phyloP scores from a whole-genome alignment of 2,888 invertebrate species.

The Xestoiulus laeticollis region DNA sequence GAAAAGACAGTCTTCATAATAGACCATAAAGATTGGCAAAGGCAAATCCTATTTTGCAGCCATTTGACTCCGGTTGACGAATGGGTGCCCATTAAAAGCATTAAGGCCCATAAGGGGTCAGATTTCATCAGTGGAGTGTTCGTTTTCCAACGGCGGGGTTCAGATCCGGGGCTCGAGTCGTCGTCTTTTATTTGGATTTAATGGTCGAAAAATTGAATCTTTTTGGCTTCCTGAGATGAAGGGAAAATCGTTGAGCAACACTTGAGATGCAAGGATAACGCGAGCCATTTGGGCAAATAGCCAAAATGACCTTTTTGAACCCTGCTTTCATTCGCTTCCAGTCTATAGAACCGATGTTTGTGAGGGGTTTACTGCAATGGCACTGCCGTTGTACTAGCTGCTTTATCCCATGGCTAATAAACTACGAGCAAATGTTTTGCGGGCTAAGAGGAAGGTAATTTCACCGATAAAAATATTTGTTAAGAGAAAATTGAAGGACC shows the following conservation, averaged over 20 bases:
- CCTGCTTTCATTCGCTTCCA: constrained; percentile 11
- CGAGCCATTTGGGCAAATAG: constrained; percentile 17
- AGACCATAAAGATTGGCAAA: constrained; percentile 15
- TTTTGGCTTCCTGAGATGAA: constrained; percentile 26
- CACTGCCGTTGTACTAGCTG: neutral
- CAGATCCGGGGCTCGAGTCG: constrained; percentile 1
- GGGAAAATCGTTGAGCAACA: constrained; percentile 26
- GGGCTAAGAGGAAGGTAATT: neutral
- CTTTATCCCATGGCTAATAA: neutral
- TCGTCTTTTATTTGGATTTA: constrained; percentile 20
- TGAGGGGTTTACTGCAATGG: neutral
- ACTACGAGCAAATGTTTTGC: neutral
- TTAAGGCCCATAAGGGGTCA: neutral
- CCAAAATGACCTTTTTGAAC: constrained; percentile 26
- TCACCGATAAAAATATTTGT: no score
- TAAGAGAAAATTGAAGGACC: no score
- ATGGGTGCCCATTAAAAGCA: constrained; percentile 20
- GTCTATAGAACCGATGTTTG: constrained; percentile 7
- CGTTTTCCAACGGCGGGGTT: neutral
- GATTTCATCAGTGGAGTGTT: constrained; percentile 19
- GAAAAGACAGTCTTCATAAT: constrained; percentile 26
- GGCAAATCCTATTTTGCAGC: constrained; percentile 10
- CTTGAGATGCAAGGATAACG: constrained; percentile 18
- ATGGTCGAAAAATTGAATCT: constrained; percentile 26
- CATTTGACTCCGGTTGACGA: constrained; percentile 19